Base-by-base conservation (phyloP, 2,888 invertebrate species). In the Caenorhabditis plicata region DNA sequence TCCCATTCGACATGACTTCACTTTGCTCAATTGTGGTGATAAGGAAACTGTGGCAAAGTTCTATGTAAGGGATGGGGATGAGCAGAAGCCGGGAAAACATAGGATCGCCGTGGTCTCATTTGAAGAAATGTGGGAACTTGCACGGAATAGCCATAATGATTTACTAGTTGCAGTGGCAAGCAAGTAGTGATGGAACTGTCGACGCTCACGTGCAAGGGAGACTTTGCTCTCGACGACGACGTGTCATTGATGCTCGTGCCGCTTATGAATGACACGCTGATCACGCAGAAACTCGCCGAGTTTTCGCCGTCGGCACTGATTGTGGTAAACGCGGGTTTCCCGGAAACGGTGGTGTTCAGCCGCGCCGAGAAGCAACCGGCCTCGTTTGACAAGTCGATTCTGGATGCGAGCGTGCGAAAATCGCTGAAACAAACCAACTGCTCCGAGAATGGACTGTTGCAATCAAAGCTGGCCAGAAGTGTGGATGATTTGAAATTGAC, bases 401-500 rank as follows among this genome's bases (percentile, higher is more conserved):
- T 79, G 46, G 79, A 77, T 32, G 64, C 66, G 32, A 73, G 71
- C 32, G 38, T 78, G n/a, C 40, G 44, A 15, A 72, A 66, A 60
- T 62, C 65, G 3, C 52, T 69, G 2, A 62, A 64, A 41, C 29
- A 22, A 5, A 29, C 47, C 15, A 31, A 31, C 9, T 43, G 55
- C 17, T 66, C 63, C 19, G 43, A 45, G n/a, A 48, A 44, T 27
- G 47, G 44, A 42, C 22, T 61, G 25, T 31, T 61, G 7, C 53
- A 60, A 42, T 60, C 60, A 3, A 53, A 46, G 17, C 27, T 61
- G 13, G 68, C 73, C 11, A n/a, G 56, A 19, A 39, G 53, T 33
- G 56, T 73, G 32, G 64, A 71, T 41, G 64, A 58, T 38, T 52
- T 77, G 33, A 52, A 60, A 27, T 46, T 75, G 39, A 51, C 50